Conservation (phyloP, 2,113 vertebrate species). For the Oryzias woworae region DNA sequence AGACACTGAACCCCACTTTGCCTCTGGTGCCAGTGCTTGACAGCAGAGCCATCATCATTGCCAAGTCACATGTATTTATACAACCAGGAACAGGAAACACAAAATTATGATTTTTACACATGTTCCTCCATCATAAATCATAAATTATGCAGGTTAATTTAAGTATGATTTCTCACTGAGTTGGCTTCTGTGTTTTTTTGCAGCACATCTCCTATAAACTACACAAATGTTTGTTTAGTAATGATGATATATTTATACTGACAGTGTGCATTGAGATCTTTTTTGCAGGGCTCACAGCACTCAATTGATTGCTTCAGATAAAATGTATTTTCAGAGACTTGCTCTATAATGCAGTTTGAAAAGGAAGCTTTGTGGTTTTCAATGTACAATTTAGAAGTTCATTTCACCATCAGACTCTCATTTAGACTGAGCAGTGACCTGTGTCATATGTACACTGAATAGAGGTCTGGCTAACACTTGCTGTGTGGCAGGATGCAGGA, state of each 20-base stretch:
- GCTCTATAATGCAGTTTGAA: slow-evolving; percentile 37
- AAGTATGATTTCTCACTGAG: not conserved
- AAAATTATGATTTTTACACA: slow-evolving; percentile 23
- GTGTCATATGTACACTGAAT: slow-evolving; percentile 54
- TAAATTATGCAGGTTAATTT: slow-evolving; percentile 67
- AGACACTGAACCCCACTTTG: too few relatives aligned
- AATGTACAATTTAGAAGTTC: slow-evolving; percentile 67
- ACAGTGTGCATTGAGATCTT: not conserved
- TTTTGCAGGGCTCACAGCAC: slow-evolving; percentile 38
- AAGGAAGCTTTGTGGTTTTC: slow-evolving; percentile 53
- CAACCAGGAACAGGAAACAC: too few relatives aligned
- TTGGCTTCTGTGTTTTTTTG: slow-evolving; percentile 10
- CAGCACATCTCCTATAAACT: slow-evolving; percentile 11
- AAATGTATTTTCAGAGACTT: slow-evolving; percentile 37
- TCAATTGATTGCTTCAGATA: slow-evolving; percentile 49
- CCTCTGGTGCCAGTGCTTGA: too few relatives aligned
- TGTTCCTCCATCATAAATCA: slow-evolving; percentile 46
- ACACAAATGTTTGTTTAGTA: not conserved
- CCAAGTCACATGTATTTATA: too few relatives aligned
- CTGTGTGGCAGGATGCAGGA: slow-evolving; percentile 37
- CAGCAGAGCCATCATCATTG: too few relatives aligned
- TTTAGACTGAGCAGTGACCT: slow-evolving; percentile 66
- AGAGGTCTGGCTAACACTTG: slow-evolving; percentile 46
- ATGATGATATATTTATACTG: not conserved
- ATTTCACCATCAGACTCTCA: slow-evolving; percentile 52